Percentiles rank a stretch among this genome's conserved stretches.
These are phyloP conservation scores for Colaptes auratus DNA, from an alignment of 2,113 vertebrate species.

Conservation along the genomic window DNA sequence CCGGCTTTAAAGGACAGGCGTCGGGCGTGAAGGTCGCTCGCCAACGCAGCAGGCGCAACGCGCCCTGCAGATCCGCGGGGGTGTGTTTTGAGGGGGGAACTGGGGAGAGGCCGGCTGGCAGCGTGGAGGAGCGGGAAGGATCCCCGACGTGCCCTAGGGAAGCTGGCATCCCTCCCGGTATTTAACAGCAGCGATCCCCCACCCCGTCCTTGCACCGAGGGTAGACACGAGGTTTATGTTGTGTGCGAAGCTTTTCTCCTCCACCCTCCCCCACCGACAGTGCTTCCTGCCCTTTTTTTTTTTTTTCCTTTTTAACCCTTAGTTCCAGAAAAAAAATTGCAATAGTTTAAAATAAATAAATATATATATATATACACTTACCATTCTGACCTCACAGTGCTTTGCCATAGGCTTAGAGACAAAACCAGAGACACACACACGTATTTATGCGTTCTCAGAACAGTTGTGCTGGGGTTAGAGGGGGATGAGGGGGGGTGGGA, in stretches of 20 bases:
- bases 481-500: neutral
- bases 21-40: neutral
- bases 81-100: no score
- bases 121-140: neutral
- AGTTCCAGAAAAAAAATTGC: neutral
- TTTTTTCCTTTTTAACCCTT: no score
- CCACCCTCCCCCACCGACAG: neutral
- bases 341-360: neutral
- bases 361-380: conserved; percentile 65
- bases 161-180: no score
- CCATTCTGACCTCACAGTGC: conserved; percentile 73
- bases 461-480: neutral
- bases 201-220: no score
- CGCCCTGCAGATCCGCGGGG: accelerated
- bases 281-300: no score
- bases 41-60: neutral
- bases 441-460: conserved; percentile 61
- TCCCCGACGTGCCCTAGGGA: neutral
- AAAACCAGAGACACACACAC: neutral
- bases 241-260: neutral
- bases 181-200: neutral
- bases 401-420: conserved; percentile 59
- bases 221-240: no score
- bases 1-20: neutral
- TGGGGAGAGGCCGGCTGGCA: no score